Percentiles rank a stretch among this genome's conserved stretches.
Conservation (phyloP, 1,140 invertebrate species). For the Ostrea denselamellosa region DNA sequence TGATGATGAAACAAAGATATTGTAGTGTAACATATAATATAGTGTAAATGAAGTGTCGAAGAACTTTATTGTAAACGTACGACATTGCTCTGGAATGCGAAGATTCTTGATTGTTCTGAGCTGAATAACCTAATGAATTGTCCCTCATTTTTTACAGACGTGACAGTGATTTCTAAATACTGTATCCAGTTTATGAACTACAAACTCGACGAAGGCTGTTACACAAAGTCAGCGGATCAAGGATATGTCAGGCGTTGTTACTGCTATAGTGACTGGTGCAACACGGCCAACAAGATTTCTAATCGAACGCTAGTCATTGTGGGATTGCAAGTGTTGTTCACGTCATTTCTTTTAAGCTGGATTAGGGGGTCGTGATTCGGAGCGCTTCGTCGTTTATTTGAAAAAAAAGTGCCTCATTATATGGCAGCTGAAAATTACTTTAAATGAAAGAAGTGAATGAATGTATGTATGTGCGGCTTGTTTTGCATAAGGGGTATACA, state of each 20-base stretch:
- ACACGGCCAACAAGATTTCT: slow-evolving; percentile 18
- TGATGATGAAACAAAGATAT: too few species aligned
- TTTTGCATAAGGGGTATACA: too few species aligned
- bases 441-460: not conserved
- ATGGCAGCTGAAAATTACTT: not conserved
- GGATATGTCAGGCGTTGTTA: slow-evolving; percentile 49
- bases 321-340: not conserved
- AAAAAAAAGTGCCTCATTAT: not conserved
- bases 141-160: slow-evolving; percentile 42
- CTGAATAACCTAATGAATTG: not conserved
- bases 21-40: too few species aligned
- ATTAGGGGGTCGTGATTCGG: not conserved
- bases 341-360: not conserved
- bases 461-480: not conserved
- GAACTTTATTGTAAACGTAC: too few species aligned
- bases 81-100: too few species aligned
- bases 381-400: not conserved
- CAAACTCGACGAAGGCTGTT: slow-evolving; percentile 46
- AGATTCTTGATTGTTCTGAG: too few species aligned
- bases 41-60: too few species aligned
- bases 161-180: slow-evolving; percentile 36
- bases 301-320: not conserved
- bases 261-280: slow-evolving; percentile 48
- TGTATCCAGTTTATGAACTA: slow-evolving; percentile 38
- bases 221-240: slow-evolving; percentile 39